Evolutionary conservation across 30 jellyfish, hydroid and myxozoan genomes (phyloP).

Genomic region (Hydractinia echinata): DNA sequence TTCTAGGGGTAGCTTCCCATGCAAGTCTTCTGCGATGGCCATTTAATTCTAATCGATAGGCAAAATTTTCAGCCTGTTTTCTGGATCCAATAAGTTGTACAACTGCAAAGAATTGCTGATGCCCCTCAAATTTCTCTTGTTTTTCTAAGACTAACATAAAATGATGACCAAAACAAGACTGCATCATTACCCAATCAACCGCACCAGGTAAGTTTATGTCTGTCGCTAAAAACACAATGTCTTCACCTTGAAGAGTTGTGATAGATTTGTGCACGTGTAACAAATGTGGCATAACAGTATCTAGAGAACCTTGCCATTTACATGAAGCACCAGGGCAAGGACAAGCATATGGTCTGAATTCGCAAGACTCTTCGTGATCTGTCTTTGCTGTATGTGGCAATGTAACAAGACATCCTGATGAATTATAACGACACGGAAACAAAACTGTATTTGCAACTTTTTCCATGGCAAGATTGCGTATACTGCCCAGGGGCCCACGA

Average conservation of each 20-base stretch:
- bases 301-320: slow-evolving; percentile 96
- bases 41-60: slow-evolving; percentile 84
- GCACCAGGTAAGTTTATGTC: slow-evolving; percentile 98
- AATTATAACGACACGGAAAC: slow-evolving; percentile 85
- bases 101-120: slow-evolving; percentile 96
- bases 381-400: slow-evolving; percentile 81
- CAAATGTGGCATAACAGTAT: slow-evolving; percentile 95
- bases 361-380: slow-evolving; percentile 95
- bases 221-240: slow-evolving; percentile 92
- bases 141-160: slow-evolving; percentile 92
- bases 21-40: slow-evolving; percentile 98
- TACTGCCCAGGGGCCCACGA: slow-evolving; percentile 99
- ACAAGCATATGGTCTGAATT: slow-evolving; percentile 93
- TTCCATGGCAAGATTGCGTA: slow-evolving; percentile 96
- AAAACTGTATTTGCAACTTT: slow-evolving; percentile 87
- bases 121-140: slow-evolving; percentile 96
- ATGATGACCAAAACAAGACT: slow-evolving; percentile 97
- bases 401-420: slow-evolving; percentile 85
- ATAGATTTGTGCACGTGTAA: slow-evolving; percentile 94
- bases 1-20: slow-evolving; percentile 99
- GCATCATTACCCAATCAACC: slow-evolving; percentile 99
- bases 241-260: slow-evolving; percentile 97
- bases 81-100: slow-evolving; percentile 93
- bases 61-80: slow-evolving; percentile 97
- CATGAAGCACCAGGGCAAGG: slow-evolving; percentile 99